Evolutionary conservation across 1,140 invertebrate species (phyloP), one percentile per base, ranked within the genome.

Genomic region (Platyura marginata): DNA sequence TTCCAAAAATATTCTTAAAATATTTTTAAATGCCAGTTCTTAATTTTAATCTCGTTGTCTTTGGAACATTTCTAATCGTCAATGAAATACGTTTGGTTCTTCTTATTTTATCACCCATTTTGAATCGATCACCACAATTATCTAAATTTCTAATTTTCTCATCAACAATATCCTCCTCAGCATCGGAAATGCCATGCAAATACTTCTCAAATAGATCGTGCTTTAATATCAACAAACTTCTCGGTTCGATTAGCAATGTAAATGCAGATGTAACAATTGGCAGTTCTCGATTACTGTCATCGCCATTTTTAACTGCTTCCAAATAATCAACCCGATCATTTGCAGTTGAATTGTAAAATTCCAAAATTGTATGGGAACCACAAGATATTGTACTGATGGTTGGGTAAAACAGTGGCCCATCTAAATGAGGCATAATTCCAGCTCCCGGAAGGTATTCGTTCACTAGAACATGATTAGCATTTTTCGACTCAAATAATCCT

Each of bases 371-470:
- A 57, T 94, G 81, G 1, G 87, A 90, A 0, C 90, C 90, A 51
- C 91, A 76, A 48, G 77, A 90, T 35, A 98, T 84, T 1, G 93
- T 98, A 10, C 87, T 82, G 36, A 98, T 85, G 19, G 80, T 83
- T 13, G 93, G 91, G 65, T 80, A 81, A 64, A 95, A 98, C 9
- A 97, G 62, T 2, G 87, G 80, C 1, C 94, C 94, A 71, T 98
- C 94, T 34, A 81, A 76, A 69, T 98, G 94, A 3, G 93, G 82
- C 75, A 93, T 81, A 40, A 94, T 94, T 21, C 90, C 93, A 68
- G 97, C 91, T 0, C 85, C 86, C 18, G 89, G 67, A 48, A 77
- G 61, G 70, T 98, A 98, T 65, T 98, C 94, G 68, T 98, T 98
- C 1, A 98, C 79, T 20, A 98, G 63, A 3, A 97, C 81, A 70